Evolutionary conservation across 2,888 invertebrate genomes (phyloP).

Genomic region (Cryptophagus acutangulus): DNA sequence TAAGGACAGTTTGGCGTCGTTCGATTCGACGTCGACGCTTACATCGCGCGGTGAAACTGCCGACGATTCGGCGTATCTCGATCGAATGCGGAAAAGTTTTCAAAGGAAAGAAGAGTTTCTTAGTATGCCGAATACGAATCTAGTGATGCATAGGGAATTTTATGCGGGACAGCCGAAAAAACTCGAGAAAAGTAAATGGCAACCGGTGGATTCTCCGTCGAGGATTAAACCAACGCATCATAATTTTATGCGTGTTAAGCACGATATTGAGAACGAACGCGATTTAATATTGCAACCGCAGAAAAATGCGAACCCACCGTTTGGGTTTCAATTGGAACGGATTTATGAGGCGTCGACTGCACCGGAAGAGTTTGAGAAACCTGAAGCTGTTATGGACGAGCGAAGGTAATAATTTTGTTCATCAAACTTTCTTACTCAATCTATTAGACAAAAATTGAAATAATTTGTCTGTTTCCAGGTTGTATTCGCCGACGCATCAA

Average conservation of each 20-base stretch:
- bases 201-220: conserved; percentile 47
- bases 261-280: conserved; percentile 47
- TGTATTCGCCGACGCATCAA: conserved; percentile 51
- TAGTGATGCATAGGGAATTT: conserved; percentile 56
- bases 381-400: conserved; percentile 24
- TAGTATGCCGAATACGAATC: conserved; percentile 55
- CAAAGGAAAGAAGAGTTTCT: conserved; percentile 89
- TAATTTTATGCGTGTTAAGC: conserved; percentile 49
- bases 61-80: conserved; percentile 66
- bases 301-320: conserved; percentile 31
- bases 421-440: not conserved
- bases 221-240: conserved; percentile 48
- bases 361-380: conserved; percentile 28
- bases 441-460: not conserved
- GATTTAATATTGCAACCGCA: conserved; percentile 34
- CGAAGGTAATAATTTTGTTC: conserved; percentile 19
- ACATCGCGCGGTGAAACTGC: conserved; percentile 61
- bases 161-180: conserved; percentile 77
- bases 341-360: conserved; percentile 34
- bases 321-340: conserved; percentile 24
- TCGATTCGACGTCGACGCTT: conserved; percentile 63
- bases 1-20: conserved; percentile 65
- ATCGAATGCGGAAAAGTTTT: conserved; percentile 74
- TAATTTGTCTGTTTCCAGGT: conserved; percentile 26
- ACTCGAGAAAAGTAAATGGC: conserved; percentile 56